Evolutionary conservation across 2,888 invertebrate species (phyloP), one percentile per base, ranked within the genome.

Genomic region (Phania funesta): DNA sequence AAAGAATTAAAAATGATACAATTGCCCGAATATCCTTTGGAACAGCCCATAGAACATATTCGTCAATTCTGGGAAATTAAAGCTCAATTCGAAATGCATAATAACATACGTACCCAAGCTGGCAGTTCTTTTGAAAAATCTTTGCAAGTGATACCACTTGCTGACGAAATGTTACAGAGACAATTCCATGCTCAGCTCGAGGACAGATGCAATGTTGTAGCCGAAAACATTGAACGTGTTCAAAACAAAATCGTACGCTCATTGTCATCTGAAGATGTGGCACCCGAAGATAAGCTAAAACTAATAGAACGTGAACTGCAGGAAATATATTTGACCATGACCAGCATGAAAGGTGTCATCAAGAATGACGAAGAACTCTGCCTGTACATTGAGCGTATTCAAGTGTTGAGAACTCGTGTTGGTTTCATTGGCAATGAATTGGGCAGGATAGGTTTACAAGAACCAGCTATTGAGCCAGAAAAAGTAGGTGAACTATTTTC

Each of bases 51-150:
- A 9, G 94, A 94, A 67, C 95, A 95, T 86, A 94, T 96, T 90
- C 93, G 96, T 85, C 94, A 95, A 86, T 97, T 96, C 91, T 97
- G 97, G 96, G 97, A 97, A 91, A 90, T 97, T 54, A 96, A 96
- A 90, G 97, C 96, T 0, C 96, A 96, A 86, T 95, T 96, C 86
- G 96, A 96, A 92, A 94, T 96, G 24, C 93, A 96, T 89, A 96
- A 95, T 85, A 94, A 94, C 84, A 93, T 96, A 60, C 93, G 94
- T 67, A 94, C 94, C 78, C 95, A 96, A 85, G 94, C 95, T 0
- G 94, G 94, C 18, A 92, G 93, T 50, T 94, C 94, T 81, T 94
- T 97, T 85, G 96, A 96, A 87, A 95, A 95, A 85, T 94, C 96
- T 0, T 89, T 97, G 76, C 93, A 94, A 88, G 94, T 96, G 6